These are phyloP conservation scores for Torymus tubicola DNA, from an alignment of 2,888 invertebrate genomes.

Conservation along the genomic window DNA sequence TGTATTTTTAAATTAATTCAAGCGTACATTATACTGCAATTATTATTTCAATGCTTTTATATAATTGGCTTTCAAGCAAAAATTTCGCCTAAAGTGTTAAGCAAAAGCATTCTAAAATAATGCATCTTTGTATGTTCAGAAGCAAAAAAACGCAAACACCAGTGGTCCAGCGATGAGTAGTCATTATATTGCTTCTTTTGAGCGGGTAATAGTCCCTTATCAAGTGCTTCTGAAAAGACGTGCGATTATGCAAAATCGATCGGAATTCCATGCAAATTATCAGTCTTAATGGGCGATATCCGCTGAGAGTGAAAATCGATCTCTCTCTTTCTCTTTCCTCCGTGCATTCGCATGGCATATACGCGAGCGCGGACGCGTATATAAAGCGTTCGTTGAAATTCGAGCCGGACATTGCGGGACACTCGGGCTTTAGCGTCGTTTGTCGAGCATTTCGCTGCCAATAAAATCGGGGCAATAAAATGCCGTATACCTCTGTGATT, in stretches of 20 bases:
- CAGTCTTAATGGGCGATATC: slow-evolving; percentile 49
- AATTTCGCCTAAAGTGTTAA: too few relatives aligned
- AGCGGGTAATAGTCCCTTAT: slow-evolving; percentile 42
- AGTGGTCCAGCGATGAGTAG: slow-evolving; percentile 19
- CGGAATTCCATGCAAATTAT: slow-evolving; percentile 54
- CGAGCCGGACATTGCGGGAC: slow-evolving; percentile 58
- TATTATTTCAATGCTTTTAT: too few relatives aligned
- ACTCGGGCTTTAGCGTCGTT: slow-evolving; percentile 36
- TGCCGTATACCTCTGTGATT: slow-evolving; percentile 35
- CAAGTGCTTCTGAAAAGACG: slow-evolving; percentile 30
- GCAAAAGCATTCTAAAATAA: too few relatives aligned
- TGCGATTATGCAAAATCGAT: slow-evolving; percentile 55
- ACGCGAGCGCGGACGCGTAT: slow-evolving; percentile 8
- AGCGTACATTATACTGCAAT: too few relatives aligned
- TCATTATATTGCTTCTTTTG: slow-evolving; percentile 24
- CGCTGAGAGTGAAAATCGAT: slow-evolving; percentile 32
- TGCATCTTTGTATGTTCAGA: neutral
- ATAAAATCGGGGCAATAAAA: slow-evolving; percentile 55
- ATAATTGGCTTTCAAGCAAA: too few relatives aligned
- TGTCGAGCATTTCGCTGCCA: slow-evolving; percentile 52
- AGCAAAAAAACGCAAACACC: neutral
- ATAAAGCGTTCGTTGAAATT: slow-evolving; percentile 46
- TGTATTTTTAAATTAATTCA: too few relatives aligned
- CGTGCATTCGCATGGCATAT: neutral
- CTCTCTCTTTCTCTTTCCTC: neutral